Evolutionary conservation across 2,888 invertebrate genomes (phyloP), one percentile per base, ranked within the genome.

Genomic region (Harpalus rufipes): DNA sequence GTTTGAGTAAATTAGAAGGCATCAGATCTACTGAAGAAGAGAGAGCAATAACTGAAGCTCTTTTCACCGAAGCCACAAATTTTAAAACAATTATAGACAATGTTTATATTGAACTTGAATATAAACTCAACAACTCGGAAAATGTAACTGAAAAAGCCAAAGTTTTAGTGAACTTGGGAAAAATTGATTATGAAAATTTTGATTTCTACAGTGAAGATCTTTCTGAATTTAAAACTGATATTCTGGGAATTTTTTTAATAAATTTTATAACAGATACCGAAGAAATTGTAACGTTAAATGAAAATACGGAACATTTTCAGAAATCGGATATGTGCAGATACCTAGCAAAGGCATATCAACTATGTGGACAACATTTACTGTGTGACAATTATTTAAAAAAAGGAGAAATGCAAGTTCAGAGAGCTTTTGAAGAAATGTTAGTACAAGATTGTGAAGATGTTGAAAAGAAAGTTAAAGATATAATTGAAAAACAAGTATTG

Each of bases 221-320:
- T 10, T 18, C 44, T 12, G 14, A 0, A 2, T 25, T 51, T 65
- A 51, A 25, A 21, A 18, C 68, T 8, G 18, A 65, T 25, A 18
- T 81, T 10, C 65, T 65, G 12, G 63, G 81, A 44, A 39, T 68
- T 7, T n/a, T 65, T 65, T 12, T 81, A 14, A 68, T 81, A 0
- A 63, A 81, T 68, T 68, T 68, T 14, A 44, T 81, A 18, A 39
- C 51, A 2, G 21, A 65, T 44, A n/a, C 56, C 18, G 81, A 81
- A 68, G 65, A 81, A 68, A 51, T 7, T 18, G 21, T 81, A 12
- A 21, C 68, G 12, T 12, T 68, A 14, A 6, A 81, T 25, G 18
- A 7, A 25, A 65, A 51, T 8, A 81, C 51, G 44, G 16, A 51
- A 21, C 51, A 68, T 25, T 44, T 16, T 14, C 18, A 1, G 12